Percentiles rank a stretch among this genome's conserved stretches.
These are phyloP conservation scores for Microctenopoma stevenorrisi DNA, from an alignment of 2,797 vertebrate species.

Conservation along the genomic window DNA sequence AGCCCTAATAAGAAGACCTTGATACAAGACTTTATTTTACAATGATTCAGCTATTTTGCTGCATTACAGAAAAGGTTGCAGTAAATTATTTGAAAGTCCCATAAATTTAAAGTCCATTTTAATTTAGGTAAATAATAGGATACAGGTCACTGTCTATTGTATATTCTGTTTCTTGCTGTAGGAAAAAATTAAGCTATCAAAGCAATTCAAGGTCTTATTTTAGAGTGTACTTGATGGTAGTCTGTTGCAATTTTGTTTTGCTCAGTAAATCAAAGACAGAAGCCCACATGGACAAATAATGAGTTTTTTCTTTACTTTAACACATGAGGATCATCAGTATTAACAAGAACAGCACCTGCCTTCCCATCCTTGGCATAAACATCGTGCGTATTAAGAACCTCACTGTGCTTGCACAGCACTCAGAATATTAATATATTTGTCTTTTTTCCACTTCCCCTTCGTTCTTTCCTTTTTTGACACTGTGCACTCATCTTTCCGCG, in stretches of 20 bases:
- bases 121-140: not conserved
- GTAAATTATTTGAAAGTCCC: not conserved
- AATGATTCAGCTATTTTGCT: not conserved
- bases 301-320: not conserved
- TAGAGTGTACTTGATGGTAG: not conserved
- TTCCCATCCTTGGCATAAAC: not conserved
- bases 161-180: not conserved
- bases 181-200: not conserved
- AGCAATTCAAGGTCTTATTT: not conserved
- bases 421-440: not conserved
- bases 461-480: not conserved
- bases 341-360: not conserved
- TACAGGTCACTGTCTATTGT: not conserved
- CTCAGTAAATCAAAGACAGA: not conserved
- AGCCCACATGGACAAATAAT: not conserved
- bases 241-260: not conserved
- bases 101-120: not conserved
- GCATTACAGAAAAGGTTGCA: not conserved
- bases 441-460: conserved; percentile 23
- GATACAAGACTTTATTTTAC: not conserved
- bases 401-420: not conserved
- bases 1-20: not conserved
- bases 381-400: not conserved
- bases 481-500: not conserved
- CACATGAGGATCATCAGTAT: not conserved